Conservation (phyloP, 2,888 invertebrate genomes). For the Archaeoteleia sp. region DNA sequence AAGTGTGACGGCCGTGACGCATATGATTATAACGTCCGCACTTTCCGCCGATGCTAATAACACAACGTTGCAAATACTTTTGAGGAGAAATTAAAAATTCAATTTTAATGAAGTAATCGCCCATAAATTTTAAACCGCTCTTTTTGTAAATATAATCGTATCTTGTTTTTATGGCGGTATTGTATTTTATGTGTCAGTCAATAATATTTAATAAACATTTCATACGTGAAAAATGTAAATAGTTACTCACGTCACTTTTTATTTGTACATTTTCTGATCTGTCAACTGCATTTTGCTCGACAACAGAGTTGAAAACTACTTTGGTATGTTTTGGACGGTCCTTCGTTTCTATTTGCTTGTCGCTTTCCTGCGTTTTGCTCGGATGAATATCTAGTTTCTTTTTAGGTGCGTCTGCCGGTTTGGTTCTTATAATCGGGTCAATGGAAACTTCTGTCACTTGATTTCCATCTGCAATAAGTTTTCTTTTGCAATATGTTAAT, state of each 20-base stretch:
- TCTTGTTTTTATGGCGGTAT: neutral
- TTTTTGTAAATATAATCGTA: too few species aligned
- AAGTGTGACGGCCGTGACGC: conserved; percentile 29
- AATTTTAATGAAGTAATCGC: neutral
- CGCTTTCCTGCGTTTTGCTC: conserved; percentile 68
- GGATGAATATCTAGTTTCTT: conserved; percentile 69
- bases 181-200: too few species aligned
- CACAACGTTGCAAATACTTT: conserved; percentile 1
- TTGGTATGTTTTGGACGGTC: conserved; percentile 66
- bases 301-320: conserved; percentile 67
- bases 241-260: conserved; percentile 58
- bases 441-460: conserved; percentile 53
- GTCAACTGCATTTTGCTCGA: conserved; percentile 63
- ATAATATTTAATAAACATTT: too few species aligned
- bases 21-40: conserved; percentile 20
- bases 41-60: conserved; percentile 23
- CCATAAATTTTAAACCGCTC: conserved; percentile 5
- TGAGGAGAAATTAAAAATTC: neutral
- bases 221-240: neutral
- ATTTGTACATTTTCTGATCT: conserved; percentile 54
- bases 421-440: conserved; percentile 66
- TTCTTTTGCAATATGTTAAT: neutral
- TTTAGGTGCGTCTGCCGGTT: conserved; percentile 64
- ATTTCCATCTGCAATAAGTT: conserved; percentile 48
- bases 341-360: conserved; percentile 63